These are phyloP conservation scores for Scolanthus callimorphus DNA, from an alignment of 92 coral and sea anemone species.

Conservation along the genomic window DNA sequence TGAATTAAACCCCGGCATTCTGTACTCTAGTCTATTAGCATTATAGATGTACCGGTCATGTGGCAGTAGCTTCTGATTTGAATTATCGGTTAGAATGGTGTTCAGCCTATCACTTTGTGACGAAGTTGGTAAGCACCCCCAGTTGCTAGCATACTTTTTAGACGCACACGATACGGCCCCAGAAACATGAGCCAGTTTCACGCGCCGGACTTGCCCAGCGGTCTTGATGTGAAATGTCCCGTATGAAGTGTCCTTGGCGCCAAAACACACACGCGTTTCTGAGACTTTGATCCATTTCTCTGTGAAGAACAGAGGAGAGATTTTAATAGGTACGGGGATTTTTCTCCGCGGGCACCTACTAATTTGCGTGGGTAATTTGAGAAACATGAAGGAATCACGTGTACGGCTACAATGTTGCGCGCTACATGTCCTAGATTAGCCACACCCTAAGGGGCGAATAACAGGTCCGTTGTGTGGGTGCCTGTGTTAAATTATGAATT, in stretches of 20 bases:
- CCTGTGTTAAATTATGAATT: too few relatives aligned
- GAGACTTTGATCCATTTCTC: slow-evolving; percentile 2
- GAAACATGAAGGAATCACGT: too few relatives aligned
- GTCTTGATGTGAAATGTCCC: slow-evolving; percentile 1
- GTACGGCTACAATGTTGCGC: too few relatives aligned
- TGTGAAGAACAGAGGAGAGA: too few relatives aligned
- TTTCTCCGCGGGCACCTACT: too few relatives aligned
- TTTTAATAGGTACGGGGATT: too few relatives aligned
- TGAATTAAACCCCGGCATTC: background rate
- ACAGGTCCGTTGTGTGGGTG: too few relatives aligned
- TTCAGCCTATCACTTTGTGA: background rate
- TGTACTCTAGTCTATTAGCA: background rate
- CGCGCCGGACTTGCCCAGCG: background rate
- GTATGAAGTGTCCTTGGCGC: slow-evolving; percentile 2
- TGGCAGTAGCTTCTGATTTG: slow-evolving; percentile 3
- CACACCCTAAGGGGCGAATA: too few relatives aligned
- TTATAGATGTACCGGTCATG: background rate
- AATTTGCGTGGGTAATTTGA: too few relatives aligned
- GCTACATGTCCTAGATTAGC: too few relatives aligned
- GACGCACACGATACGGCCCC: background rate
- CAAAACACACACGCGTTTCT: slow-evolving; percentile 11
- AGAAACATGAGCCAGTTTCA: slow-evolving; percentile 11
- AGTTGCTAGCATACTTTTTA: background rate
- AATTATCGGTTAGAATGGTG: slow-evolving; percentile 1
- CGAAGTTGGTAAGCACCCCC: slow-evolving; percentile 20